Conservation (phyloP, 2,113 vertebrate species). For the Lota lota region DNA sequence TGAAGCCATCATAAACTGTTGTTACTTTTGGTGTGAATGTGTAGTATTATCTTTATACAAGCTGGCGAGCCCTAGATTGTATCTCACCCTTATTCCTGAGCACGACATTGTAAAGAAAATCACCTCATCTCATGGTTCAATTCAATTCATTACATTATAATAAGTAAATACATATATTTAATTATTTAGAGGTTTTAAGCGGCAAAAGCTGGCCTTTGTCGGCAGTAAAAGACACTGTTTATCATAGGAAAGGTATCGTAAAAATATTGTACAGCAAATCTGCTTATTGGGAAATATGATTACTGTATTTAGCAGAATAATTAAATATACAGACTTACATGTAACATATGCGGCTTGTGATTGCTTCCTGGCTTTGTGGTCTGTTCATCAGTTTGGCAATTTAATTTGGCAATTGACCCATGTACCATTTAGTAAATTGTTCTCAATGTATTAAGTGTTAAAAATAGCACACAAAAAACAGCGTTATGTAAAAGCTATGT, state of each 20-base stretch:
- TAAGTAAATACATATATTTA: slow-evolving; percentile 73
- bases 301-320: slow-evolving; percentile 95
- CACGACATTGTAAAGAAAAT: too few species aligned
- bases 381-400: too few species aligned
- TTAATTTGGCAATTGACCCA: too few species aligned
- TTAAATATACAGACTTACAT: slow-evolving; percentile 91
- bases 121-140: too few species aligned
- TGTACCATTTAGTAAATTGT: too few species aligned
- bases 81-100: too few species aligned
- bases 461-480: too few species aligned
- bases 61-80: too few species aligned
- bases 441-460: too few species aligned
- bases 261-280: slow-evolving; percentile 80
- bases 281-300: slow-evolving; percentile 83
- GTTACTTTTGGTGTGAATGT: slow-evolving; percentile 6
- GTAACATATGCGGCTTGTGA: slow-evolving; percentile 10
- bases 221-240: slow-evolving; percentile 89
- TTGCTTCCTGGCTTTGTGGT: slow-evolving; percentile 3
- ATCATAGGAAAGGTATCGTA: slow-evolving; percentile 81
- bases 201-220: slow-evolving; percentile 98
- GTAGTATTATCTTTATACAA: too few species aligned
- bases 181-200: slow-evolving; percentile 79
- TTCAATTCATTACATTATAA: too few species aligned
- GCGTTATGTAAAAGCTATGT: too few species aligned
- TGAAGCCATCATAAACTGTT: slow-evolving; percentile 1